These are phyloP conservation scores for Pantherophis alleghaniensis DNA, from an alignment of 2,797 vertebrate species.

Conservation along the genomic window DNA sequence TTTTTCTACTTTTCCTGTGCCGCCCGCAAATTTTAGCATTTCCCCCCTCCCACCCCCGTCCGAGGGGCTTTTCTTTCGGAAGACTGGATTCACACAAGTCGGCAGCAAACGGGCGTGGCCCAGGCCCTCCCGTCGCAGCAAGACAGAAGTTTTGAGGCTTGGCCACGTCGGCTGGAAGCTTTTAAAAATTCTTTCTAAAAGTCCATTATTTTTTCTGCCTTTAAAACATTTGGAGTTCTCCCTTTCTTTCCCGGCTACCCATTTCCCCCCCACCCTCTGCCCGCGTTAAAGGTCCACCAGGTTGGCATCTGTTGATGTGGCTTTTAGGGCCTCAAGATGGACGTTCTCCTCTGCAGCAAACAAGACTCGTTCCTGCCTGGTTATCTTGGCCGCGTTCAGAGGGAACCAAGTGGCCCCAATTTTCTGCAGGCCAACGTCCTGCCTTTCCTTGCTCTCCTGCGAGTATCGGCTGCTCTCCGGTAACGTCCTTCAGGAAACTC, in stretches of 20 bases:
- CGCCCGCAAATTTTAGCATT: not conserved
- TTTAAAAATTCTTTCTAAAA: not conserved
- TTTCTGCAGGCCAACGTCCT: not conserved
- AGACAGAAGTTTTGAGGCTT: not conserved
- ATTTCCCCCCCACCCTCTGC: not conserved
- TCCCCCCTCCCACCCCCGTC: fast-evolving
- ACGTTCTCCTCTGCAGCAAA: not conserved
- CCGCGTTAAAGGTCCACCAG: not conserved
- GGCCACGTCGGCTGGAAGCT: not conserved
- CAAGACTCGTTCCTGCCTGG: not conserved
- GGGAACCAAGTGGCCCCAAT: too few species aligned
- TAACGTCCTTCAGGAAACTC: not conserved
- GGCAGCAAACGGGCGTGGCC: fast-evolving
- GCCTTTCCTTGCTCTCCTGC: not conserved
- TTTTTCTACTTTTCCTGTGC: too few species aligned
- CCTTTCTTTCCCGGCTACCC: too few species aligned
- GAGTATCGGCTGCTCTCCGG: not conserved
- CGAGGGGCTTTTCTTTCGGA: not conserved
- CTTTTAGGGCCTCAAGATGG: not conserved
- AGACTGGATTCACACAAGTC: not conserved
- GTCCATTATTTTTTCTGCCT: not conserved
- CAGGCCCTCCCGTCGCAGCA: not conserved
- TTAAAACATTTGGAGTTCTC: not conserved
- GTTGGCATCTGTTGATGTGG: not conserved
- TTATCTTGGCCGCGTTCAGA: not conserved